Conservation (phyloP, 2,113 vertebrate species). For the Caranx ignobilis region DNA sequence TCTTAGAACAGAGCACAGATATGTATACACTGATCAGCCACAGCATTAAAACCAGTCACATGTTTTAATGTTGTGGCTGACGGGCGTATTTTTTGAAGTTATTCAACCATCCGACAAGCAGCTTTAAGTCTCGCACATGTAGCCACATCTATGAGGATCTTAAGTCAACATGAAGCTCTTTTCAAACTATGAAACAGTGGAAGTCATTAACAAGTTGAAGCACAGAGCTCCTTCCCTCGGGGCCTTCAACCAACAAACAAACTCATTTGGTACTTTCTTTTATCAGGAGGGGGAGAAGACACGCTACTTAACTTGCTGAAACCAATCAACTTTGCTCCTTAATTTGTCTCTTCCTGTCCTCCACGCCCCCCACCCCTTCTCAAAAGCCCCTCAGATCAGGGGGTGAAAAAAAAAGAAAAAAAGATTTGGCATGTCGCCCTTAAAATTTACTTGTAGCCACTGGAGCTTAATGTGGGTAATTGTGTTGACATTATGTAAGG, state of each 20-base stretch:
- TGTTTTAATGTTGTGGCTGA: background rate
- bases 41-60: too few species aligned
- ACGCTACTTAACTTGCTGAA: slow-evolving; percentile 34
- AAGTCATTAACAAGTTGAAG: slow-evolving; percentile 25
- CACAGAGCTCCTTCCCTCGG: background rate
- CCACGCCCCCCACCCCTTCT: background rate
- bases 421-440: slow-evolving; percentile 64
- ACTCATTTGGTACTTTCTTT: slow-evolving; percentile 49
- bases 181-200: slow-evolving; percentile 31
- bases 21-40: too few species aligned
- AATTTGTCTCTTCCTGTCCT: slow-evolving; percentile 66
- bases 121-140: background rate
- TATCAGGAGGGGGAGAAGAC: slow-evolving; percentile 38
- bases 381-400: slow-evolving; percentile 50
- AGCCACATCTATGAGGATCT: slow-evolving; percentile 2
- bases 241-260: slow-evolving; percentile 34
- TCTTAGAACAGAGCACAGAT: too few species aligned
- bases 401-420: slow-evolving; percentile 17
- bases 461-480: slow-evolving; percentile 71
- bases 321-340: slow-evolving; percentile 49
- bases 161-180: slow-evolving; percentile 13
- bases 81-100: background rate
- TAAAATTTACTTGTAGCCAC: slow-evolving; percentile 61
- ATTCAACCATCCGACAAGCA: background rate
- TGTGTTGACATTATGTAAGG: slow-evolving; percentile 74